phyloP scores from a whole-genome alignment of 64 coral and sea anemone genomes.

The Pocillopora verrucosa region DNA sequence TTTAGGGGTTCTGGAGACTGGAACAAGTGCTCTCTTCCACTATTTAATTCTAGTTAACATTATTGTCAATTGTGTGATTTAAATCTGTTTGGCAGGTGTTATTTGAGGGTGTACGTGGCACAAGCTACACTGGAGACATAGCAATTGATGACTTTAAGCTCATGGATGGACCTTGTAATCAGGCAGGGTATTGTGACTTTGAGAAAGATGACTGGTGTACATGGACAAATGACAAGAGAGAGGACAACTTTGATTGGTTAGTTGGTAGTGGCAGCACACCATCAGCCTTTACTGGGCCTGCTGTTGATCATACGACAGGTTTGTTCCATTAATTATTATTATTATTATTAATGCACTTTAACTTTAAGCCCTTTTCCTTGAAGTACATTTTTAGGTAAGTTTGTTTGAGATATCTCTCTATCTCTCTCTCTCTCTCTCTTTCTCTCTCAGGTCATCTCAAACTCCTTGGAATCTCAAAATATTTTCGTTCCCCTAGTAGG shows the following conservation, averaged over 20 bases:
- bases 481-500: too few species aligned
- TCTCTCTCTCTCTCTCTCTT: too few species aligned
- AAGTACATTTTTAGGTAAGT: too few species aligned
- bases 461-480: too few species aligned
- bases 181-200: constrained; percentile 78
- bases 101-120: constrained; percentile 89
- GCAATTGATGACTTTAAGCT: constrained; percentile 91
- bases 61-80: too few species aligned
- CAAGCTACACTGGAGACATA: constrained; percentile 79
- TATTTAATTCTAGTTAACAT: too few species aligned
- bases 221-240: constrained; percentile 79
- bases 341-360: too few species aligned
- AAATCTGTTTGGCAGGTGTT: constrained; percentile 60
- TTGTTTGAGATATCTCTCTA: too few species aligned
- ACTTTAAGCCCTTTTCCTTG: too few species aligned
- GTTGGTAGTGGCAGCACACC: constrained; percentile 75
- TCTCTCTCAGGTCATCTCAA: too few species aligned
- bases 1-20: too few species aligned
- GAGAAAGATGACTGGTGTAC: constrained; percentile 82
- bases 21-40: too few species aligned
- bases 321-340: not conserved
- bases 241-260: constrained; percentile 92
- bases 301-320: constrained; percentile 84
- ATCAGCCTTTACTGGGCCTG: constrained; percentile 72
- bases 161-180: constrained; percentile 67